Conservation (phyloP, 2,888 invertebrate genomes). For the Pollenia griseotomentosa region DNA sequence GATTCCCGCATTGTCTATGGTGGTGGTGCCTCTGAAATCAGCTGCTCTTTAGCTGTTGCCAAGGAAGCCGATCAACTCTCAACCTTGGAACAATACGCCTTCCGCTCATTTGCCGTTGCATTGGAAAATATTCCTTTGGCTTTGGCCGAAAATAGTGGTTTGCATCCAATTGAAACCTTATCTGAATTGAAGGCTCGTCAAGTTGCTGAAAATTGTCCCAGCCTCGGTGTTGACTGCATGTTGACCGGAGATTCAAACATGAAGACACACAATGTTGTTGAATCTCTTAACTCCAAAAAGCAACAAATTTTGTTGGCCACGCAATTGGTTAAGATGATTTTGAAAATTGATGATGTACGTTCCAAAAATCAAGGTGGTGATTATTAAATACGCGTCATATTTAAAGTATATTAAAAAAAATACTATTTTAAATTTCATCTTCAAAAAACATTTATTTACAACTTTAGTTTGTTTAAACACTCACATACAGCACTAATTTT, state of each 20-base stretch:
- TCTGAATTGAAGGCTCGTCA: constrained; percentile 96
- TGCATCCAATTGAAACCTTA: constrained; percentile 95
- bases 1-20: constrained; percentile 96
- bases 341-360: constrained; percentile 98
- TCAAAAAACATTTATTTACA: constrained; percentile 20
- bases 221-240: constrained; percentile 98
- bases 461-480: constrained; percentile 16
- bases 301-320: constrained; percentile 98
- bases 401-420: constrained; percentile 6
- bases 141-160: constrained; percentile 97
- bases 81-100: constrained; percentile 98
- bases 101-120: constrained; percentile 97
- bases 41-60: constrained; percentile 96
- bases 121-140: constrained; percentile 97
- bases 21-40: constrained; percentile 98
- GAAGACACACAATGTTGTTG: constrained; percentile 97
- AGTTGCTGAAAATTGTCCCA: constrained; percentile 91
- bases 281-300: constrained; percentile 98
- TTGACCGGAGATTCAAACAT: constrained; percentile 92
- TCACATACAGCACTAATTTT: constrained; percentile 32
- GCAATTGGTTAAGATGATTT: constrained; percentile 99
- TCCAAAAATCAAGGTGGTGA: constrained; percentile 85
- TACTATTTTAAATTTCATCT: constrained; percentile 32
- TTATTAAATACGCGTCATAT: constrained; percentile 45
- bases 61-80: constrained; percentile 94